phyloP scores from a whole-genome alignment of 2,113 vertebrate genomes.

The Megaleporinus macrocephalus region DNA sequence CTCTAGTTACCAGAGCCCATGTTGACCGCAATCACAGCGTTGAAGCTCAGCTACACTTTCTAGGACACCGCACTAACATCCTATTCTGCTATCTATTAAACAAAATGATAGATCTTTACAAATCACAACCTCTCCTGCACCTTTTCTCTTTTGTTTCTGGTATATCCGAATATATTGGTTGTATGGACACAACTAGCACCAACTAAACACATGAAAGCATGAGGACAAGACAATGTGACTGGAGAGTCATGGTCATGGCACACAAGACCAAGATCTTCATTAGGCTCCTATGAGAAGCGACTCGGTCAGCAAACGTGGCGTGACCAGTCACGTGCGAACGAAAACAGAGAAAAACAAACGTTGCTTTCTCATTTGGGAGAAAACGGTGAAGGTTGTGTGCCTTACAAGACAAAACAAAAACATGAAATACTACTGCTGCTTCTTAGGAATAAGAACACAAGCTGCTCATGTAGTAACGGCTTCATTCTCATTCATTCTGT shows the following conservation, averaged over 20 bases:
- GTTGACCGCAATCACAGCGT: background rate
- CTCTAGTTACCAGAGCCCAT: background rate
- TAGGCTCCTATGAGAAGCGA: background rate
- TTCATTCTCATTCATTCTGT: background rate
- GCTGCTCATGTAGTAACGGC: background rate
- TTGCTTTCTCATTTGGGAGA: background rate
- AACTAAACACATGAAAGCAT: background rate
- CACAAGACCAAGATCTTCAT: background rate
- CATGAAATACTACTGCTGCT: background rate
- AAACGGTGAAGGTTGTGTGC: background rate
- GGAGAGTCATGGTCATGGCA: background rate
- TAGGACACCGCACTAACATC: background rate
- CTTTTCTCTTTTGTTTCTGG: background rate
- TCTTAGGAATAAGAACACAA: background rate
- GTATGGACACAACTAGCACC: background rate
- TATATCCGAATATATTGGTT: background rate
- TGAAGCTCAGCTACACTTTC: background rate
- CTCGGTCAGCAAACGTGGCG: background rate
- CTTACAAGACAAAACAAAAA: background rate
- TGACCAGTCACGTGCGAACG: too few species aligned
- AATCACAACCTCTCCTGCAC: background rate
- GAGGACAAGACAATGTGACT: background rate
- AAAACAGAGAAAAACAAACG: background rate
- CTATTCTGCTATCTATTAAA: background rate
- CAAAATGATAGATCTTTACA: background rate